phyloP scores from a whole-genome alignment of 2,797 vertebrate genomes.

The Crotalus adamanteus region DNA sequence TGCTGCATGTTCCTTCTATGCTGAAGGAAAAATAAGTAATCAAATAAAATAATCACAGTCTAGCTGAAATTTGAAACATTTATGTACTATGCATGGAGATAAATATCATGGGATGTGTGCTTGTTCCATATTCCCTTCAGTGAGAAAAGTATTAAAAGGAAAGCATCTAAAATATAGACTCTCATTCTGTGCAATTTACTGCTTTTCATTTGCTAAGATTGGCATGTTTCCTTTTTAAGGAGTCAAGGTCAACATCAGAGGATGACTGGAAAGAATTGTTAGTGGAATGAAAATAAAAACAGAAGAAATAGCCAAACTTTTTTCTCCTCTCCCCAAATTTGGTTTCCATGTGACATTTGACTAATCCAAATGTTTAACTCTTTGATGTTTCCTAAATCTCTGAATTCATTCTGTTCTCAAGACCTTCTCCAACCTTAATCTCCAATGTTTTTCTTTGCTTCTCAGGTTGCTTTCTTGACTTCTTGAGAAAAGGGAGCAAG shows the following conservation, averaged over 20 bases:
- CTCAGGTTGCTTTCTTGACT: neutral
- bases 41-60: neutral
- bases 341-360: neutral
- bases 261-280: neutral
- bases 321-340: neutral
- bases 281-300: neutral
- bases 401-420: conserved; percentile 21
- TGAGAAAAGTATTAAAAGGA: neutral
- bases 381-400: conserved; percentile 29
- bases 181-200: neutral
- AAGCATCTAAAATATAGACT: neutral
- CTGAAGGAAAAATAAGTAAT: neutral
- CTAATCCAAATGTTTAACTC: conserved; percentile 30
- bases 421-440: conserved; percentile 29
- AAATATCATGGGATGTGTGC: neutral
- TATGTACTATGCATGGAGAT: neutral
- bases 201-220: neutral
- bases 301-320: neutral
- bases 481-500: neutral
- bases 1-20: neutral
- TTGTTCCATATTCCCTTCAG: neutral
- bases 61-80: neutral
- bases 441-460: conserved; percentile 19
- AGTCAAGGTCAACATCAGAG: conserved; percentile 5
- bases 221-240: neutral